These are phyloP conservation scores for Microcebus murinus DNA, from an alignment of 2,113 vertebrate genomes.

Conservation along the genomic window DNA sequence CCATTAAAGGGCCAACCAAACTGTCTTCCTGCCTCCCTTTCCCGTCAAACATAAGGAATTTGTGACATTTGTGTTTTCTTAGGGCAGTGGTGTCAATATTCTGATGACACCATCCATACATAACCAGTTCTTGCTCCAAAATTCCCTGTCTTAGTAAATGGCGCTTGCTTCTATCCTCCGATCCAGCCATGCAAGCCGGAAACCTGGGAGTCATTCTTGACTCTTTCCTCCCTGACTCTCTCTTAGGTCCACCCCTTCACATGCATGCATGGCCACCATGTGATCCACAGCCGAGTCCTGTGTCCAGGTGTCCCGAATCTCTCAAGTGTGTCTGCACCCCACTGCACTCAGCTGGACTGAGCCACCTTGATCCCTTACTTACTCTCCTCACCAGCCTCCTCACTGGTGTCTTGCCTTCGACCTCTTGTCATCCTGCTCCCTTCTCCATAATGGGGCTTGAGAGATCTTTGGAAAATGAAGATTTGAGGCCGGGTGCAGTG, in stretches of 20 bases:
- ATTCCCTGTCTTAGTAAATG: neutral
- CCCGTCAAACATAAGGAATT: neutral
- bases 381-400: neutral
- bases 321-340: neutral
- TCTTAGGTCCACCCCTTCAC: neutral
- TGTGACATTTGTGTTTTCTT: neutral
- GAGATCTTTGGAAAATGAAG: neutral
- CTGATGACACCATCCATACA: neutral
- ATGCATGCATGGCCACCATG: neutral
- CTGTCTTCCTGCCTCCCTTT: neutral
- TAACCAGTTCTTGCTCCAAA: neutral
- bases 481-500: neutral
- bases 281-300: neutral
- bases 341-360: neutral
- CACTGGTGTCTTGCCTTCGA: neutral
- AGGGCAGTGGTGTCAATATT: neutral
- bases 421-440: neutral
- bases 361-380: neutral
- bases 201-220: neutral
- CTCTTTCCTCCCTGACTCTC: neutral
- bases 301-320: neutral
- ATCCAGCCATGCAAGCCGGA: neutral
- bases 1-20: neutral
- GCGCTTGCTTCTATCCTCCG: neutral
- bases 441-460: neutral